A percentile compares a stretch with the other conserved stretches of the same genome.
Conservation (phyloP, 2,888 invertebrate genomes). For the Pseudanteris insignis region DNA sequence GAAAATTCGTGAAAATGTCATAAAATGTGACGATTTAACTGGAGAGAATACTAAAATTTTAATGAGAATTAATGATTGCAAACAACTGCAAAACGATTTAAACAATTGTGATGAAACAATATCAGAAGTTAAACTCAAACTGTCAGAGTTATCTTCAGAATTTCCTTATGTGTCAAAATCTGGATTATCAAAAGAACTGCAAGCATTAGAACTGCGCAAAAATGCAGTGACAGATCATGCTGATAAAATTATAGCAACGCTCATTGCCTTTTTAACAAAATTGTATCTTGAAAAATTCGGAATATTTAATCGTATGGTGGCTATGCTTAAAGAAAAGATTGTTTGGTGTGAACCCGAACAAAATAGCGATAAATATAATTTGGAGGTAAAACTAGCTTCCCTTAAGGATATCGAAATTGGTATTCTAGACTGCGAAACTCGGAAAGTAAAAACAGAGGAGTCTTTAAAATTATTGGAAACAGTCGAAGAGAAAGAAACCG, state of each 20-base stretch:
- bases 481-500: conserved; percentile 78
- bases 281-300: conserved; percentile 85
- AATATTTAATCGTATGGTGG: conserved; percentile 82
- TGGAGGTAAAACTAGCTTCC: conserved; percentile 89
- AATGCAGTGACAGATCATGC: conserved; percentile 81
- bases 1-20: conserved; percentile 82
- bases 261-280: conserved; percentile 85
- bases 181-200: conserved; percentile 82
- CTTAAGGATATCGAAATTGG: conserved; percentile 79
- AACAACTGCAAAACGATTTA: conserved; percentile 77
- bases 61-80: conserved; percentile 79
- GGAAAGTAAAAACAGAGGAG: conserved; percentile 75
- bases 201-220: conserved; percentile 83
- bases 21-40: conserved; percentile 88
- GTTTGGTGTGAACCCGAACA: conserved; percentile 91
- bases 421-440: conserved; percentile 71
- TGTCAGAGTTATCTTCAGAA: conserved; percentile 76
- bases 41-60: conserved; percentile 87
- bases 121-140: conserved; percentile 74
- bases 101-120: conserved; percentile 75
- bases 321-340: conserved; percentile 86
- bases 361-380: conserved; percentile 88
- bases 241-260: conserved; percentile 77
- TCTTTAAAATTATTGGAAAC: conserved; percentile 77
- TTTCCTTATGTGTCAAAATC: conserved; percentile 84